Evolutionary conservation across 2,888 invertebrate species (phyloP), one percentile per base, ranked within the genome.

Genomic region (Blastobasis lacticolella): DNA sequence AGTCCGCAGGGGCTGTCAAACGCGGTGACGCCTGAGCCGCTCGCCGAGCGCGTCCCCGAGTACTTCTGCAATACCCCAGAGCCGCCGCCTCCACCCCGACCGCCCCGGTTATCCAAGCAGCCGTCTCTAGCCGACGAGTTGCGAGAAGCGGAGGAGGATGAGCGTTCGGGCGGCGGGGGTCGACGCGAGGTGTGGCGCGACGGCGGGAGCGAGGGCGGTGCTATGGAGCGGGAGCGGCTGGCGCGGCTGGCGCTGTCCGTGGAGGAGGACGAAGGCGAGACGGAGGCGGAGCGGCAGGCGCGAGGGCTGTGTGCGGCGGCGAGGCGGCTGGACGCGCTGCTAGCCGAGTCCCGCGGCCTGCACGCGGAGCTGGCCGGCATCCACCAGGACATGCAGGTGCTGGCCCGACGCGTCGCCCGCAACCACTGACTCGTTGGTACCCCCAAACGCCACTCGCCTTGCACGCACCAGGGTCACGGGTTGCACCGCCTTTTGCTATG

Each of bases 311-410:
- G 75, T 4, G 74, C 78, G 48, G 86, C 87, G 23, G 83, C 84
- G 60, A 69, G 83, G 49, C 72, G 75, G 45, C 68, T 88, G 63
- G 86, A 83, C 69, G 78, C 76, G 56, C 70, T 89, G 73, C 75
- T 88, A 63, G 81, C 76, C 46, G 88, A 88, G 73, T 85, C 87
- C 7, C 72, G 85, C 36, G 75, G 72, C 52, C 75, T 89, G 61
- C 87, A 86, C 75, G 75, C 69, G 59, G 83, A 87, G 75, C 73
- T 89, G 68, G 81, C 83, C 7, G 84, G 75, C 67, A 88, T 88
- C 67, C 84, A 86, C 62, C 75, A 79, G 56, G 88, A 88, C 79
- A 80, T 89, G 73, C 88, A 89, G 85, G 89, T 89, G 87, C 87
- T 88, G 77, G 83, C 79, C 58, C 76, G 78, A 64, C 87, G 87